Percentiles rank a stretch among this genome's conserved stretches.
Evolutionary conservation across 2,888 invertebrate genomes (phyloP).

Genomic region (Andricus curvator): DNA sequence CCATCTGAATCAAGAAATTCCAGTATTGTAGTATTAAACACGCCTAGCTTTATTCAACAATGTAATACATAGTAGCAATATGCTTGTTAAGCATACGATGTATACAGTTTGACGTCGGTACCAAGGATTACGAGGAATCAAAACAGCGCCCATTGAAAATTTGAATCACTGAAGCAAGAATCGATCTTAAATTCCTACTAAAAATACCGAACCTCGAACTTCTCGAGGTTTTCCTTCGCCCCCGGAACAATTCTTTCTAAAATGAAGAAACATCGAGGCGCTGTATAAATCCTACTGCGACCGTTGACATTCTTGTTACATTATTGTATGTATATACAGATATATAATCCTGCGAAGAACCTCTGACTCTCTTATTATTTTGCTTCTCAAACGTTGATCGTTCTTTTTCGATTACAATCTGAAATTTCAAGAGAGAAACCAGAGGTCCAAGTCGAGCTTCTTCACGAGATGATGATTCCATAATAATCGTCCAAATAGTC

Average conservation of each 20-base stretch:
- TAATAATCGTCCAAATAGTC: slow-evolving; percentile 18
- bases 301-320: slow-evolving; percentile 12
- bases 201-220: background rate
- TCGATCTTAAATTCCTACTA: background rate
- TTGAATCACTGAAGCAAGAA: background rate
- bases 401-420: background rate
- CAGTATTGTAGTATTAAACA: slow-evolving; percentile 72
- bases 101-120: slow-evolving; percentile 63
- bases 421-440: background rate
- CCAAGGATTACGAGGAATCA: slow-evolving; percentile 16
- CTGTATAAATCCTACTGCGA: slow-evolving; percentile 10
- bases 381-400: slow-evolving; percentile 23
- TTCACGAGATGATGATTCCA: slow-evolving; percentile 16
- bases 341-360: slow-evolving; percentile 61
- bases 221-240: background rate
- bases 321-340: slow-evolving; percentile 46
- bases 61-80: slow-evolving; percentile 74
- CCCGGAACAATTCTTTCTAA: background rate
- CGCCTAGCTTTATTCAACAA: slow-evolving; percentile 77
- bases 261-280: background rate
- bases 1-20: slow-evolving; percentile 8
- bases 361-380: slow-evolving; percentile 48
- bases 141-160: background rate
- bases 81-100: slow-evolving; percentile 73
- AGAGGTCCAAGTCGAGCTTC: slow-evolving; percentile 2